A percentile compares a stretch with the other conserved stretches of the same genome.
Evolutionary conservation across 2,797 vertebrate species (phyloP).

Genomic region (Betta splendens): DNA sequence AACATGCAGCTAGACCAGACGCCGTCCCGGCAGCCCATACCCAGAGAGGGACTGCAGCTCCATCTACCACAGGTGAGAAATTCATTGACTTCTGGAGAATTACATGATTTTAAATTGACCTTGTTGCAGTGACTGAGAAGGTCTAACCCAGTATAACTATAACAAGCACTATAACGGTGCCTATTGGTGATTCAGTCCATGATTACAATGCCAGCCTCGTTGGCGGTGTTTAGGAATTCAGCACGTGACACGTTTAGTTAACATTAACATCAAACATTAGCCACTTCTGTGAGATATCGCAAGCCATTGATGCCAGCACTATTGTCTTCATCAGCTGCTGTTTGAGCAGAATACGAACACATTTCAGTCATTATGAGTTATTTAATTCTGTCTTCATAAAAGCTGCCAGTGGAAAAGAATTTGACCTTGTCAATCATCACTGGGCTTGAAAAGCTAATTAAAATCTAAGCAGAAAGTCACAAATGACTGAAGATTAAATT

Average conservation of each 20-base stretch:
- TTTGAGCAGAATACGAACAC: background rate
- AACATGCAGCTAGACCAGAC: conserved; percentile 98
- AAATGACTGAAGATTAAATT: conserved; percentile 11
- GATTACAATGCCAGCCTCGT: background rate
- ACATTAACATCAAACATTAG: background rate
- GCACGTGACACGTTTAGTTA: conserved; percentile 1
- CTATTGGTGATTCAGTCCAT: conserved; percentile 6
- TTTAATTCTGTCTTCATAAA: conserved; percentile 3
- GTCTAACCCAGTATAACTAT: too few species aligned
- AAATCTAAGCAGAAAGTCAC: conserved; percentile 35
- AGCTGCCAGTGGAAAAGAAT: background rate
- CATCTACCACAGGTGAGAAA: conserved; percentile 93
- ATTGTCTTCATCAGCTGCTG: background rate
- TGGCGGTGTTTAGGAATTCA: conserved; percentile 5
- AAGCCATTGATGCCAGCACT: background rate
- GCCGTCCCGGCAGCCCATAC: conserved; percentile 94
- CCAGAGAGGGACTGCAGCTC: conserved; percentile 94
- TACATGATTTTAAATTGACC: background rate
- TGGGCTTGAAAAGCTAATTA: conserved; percentile 30
- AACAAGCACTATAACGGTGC: too few species aligned
- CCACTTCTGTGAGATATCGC: background rate
- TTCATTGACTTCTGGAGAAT: background rate
- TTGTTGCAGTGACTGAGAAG: too few species aligned
- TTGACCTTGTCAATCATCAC: conserved; percentile 7
- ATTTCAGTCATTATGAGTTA: background rate